Evolutionary conservation across 2,888 invertebrate genomes (phyloP).

Genomic region (Vesta saturnalis): DNA sequence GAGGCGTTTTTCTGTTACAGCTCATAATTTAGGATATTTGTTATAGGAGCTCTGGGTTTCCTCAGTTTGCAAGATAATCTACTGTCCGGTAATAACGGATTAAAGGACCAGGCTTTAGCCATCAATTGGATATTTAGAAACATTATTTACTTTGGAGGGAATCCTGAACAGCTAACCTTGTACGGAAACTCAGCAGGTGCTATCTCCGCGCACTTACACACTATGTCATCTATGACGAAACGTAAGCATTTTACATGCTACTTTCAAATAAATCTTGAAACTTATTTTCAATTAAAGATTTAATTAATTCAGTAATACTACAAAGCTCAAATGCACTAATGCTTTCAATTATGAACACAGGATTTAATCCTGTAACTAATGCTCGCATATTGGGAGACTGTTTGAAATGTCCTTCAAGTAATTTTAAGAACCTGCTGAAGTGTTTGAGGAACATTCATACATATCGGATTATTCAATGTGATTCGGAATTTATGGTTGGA

Average conservation of each 20-base stretch:
- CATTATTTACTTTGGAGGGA: conserved; percentile 17
- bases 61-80: conserved; percentile 16
- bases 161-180: conserved; percentile 19
- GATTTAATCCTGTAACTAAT: not conserved
- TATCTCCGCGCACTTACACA: not conserved
- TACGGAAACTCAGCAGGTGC: conserved; percentile 24
- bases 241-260: not conserved
- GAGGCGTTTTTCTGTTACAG: no score
- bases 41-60: conserved; percentile 19
- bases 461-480: conserved; percentile 71
- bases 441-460: conserved; percentile 74
- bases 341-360: not conserved
- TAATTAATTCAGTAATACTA: not conserved
- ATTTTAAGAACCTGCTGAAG: conserved; percentile 64
- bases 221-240: not conserved
- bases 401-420: conserved; percentile 69
- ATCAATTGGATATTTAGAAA: conserved; percentile 18
- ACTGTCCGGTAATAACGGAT: conserved; percentile 17
- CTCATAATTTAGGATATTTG: not conserved
- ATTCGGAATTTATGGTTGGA: conserved; percentile 73
- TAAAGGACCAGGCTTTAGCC: conserved; percentile 20
- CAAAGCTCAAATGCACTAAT: not conserved
- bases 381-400: conserved; percentile 64
- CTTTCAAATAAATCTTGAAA: not conserved
- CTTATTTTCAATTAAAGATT: conserved; percentile 2